Evolutionary conservation across 1,140 invertebrate species (phyloP), one percentile per base, ranked within the genome.

Genomic region (Zaprionus ornatus): DNA sequence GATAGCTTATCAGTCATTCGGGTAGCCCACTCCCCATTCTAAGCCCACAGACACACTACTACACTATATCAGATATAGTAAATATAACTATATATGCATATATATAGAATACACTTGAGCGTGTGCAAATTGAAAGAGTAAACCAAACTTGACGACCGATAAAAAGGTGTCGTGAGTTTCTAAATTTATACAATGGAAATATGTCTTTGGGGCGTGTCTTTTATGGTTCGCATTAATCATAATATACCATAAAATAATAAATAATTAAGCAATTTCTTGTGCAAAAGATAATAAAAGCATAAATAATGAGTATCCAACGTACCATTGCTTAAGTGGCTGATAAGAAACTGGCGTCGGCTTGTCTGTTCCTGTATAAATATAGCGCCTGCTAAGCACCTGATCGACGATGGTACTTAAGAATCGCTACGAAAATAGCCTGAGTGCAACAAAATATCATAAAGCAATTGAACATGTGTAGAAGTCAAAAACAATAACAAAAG

Each of bases 1-100:
- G 74, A 76, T 76, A 76, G 29, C 45, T 19, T 76, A 76, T 76
- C 74, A 72, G 32, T 25, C 54, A 60, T 32, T 52, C 45, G 42
- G 55, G 23, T 52, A 54, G 56, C 37, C 25, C 37, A 50, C 21
- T 19, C 10, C 45, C 29, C 29, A 32, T 9, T 12, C 10, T 19
- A 48, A 48, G 17, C 37, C 37, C 37, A 13, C 45, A 50, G 45
- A 50, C 10, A 23, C 32, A 63, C 29, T 48, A 62, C 23, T 19
- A 29, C 17, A 64, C n/a, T 17, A 40, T 40, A 54, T 32, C 48
- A 35, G 37, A 32, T 19, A 29, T 54, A 54, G 19, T 50, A 21
- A 21, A 19, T 50, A 50, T 23, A 61, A 27, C 59, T 72, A 65
- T 48, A 40, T 55, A 42, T 25, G 9, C 12, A 52, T 32, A 59